These are phyloP conservation scores for Cepaea hortensis DNA, from an alignment of 2,888 invertebrate genomes.

Conservation along the genomic window DNA sequence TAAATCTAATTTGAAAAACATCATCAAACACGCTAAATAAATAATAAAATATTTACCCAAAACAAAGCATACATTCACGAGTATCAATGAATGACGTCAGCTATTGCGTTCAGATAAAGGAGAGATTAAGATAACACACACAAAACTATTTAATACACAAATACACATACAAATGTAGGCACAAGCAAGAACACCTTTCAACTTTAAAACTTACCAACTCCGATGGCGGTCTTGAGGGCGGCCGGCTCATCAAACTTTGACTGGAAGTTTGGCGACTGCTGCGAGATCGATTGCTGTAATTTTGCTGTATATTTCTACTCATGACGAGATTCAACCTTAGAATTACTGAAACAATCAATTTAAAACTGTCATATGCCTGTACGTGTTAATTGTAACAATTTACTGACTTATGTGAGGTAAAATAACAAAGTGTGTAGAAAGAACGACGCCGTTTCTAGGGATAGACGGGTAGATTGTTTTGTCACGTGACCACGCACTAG, in stretches of 20 bases:
- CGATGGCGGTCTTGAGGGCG: conserved; percentile 45
- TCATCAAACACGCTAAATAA: too few species aligned
- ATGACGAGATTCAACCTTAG: neutral
- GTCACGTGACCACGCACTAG: conserved; percentile 39
- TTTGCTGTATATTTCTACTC: neutral
- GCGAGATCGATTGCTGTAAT: conserved; percentile 7
- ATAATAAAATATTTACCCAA: too few species aligned
- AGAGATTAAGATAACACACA: too few species aligned
- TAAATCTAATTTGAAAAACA: too few species aligned
- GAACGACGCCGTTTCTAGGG: conserved; percentile 22
- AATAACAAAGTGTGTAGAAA: too few species aligned
- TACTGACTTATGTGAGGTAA: too few species aligned
- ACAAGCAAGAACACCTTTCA: neutral
- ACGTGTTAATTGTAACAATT: too few species aligned
- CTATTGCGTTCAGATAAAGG: too few species aligned
- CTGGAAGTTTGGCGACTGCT: conserved; percentile 29
- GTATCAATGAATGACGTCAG: too few species aligned
- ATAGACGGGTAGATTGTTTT: neutral
- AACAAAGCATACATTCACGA: too few species aligned
- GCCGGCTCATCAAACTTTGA: conserved; percentile 37
- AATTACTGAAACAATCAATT: neutral
- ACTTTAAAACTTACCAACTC: conserved; percentile 51
- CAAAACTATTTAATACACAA: neutral
- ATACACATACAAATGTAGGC: neutral
- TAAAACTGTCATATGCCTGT: neutral